phyloP scores from a whole-genome alignment of 1,140 invertebrate genomes.

The Cyrtorhinus lividipennis region DNA sequence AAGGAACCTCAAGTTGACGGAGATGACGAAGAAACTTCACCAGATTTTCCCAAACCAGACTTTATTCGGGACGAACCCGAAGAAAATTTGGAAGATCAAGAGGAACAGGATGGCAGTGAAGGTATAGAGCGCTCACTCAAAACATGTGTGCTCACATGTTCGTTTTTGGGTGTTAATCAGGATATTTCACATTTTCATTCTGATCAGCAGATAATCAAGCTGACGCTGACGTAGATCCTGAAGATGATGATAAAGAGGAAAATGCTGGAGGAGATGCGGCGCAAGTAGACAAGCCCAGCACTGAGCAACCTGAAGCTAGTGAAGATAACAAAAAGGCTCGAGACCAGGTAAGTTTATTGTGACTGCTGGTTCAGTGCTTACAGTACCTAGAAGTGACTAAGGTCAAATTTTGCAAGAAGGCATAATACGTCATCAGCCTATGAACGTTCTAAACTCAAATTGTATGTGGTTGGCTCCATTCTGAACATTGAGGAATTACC shows the following conservation, averaged over 20 bases:
- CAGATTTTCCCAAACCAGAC: slow-evolving; percentile 17
- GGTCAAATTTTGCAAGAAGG: too few relatives aligned
- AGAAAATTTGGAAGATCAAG: slow-evolving; percentile 21
- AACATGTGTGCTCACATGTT: too few relatives aligned
- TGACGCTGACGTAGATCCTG: neutral
- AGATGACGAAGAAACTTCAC: slow-evolving; percentile 24
- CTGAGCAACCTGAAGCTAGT: slow-evolving; percentile 28
- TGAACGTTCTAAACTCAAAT: too few relatives aligned
- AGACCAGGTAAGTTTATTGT: slow-evolving; percentile 25
- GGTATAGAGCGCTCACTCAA: too few relatives aligned
- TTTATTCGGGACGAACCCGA: slow-evolving; percentile 25
- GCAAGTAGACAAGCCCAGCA: slow-evolving; percentile 36
- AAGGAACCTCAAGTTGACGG: slow-evolving; percentile 26
- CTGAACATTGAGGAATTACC: too few relatives aligned
- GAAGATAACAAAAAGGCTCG: slow-evolving; percentile 26
- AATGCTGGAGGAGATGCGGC: slow-evolving; percentile 31
- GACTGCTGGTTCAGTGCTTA: too few relatives aligned
- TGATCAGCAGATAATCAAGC: neutral
- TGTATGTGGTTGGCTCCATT: too few relatives aligned
- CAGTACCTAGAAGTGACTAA: too few relatives aligned
- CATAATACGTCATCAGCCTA: too few relatives aligned
- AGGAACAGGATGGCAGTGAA: slow-evolving; percentile 26
- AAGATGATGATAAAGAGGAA: slow-evolving; percentile 18
- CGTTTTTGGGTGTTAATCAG: too few relatives aligned
- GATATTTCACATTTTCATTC: too few relatives aligned